Evolutionary conservation across 1,140 invertebrate species (phyloP), one percentile per base, ranked within the genome.

Genomic region (Meloidogyne hapla): DNA sequence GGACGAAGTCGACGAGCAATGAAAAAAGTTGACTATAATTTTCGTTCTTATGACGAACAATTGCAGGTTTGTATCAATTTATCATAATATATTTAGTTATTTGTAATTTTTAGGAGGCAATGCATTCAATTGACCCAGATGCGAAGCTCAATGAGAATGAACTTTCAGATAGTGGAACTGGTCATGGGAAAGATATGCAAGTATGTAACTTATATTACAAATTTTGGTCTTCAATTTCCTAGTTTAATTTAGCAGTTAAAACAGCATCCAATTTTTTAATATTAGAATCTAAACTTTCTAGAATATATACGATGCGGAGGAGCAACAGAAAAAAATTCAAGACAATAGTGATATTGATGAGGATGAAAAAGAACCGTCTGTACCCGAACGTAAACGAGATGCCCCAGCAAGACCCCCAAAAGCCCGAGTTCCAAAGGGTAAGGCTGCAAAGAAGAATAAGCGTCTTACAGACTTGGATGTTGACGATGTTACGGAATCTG

Each of bases 21-120:
- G 45, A 77, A 75, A n/a, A 79, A 80, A 75, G 84, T 85, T 13
- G 83, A 85, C 75, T 85, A 85, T 76, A 85, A 85, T 23, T 85
- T 85, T 71, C 66, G 68, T 13, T 81, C 83, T 13, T 85, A 81
- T 69, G 83, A 85, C 45, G 83, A 85, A 26, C 84, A 82, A 56
- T 63, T 85, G 33, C 78, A 86, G 74, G 83, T 73, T 69, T 38
- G 66, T 63, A 26, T 38, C 63, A n/a, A 13, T 18, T n/a, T 25
- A 12, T 5, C n/a, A 18, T 12, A 6, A 65, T 5, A 38, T 23
- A 77, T 70, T 23, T 21, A 28, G 26, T 21, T 61, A 12, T 6
- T 18, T 21, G 61, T 38, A 2, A 12, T 77, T 67, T 67, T 18
- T 66, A 79, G 73, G 80, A 81, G 21, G 80, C 80, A 10, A 81